Evolutionary conservation across 2,888 invertebrate genomes (phyloP).

Genomic region (Prenolepis imparis): DNA sequence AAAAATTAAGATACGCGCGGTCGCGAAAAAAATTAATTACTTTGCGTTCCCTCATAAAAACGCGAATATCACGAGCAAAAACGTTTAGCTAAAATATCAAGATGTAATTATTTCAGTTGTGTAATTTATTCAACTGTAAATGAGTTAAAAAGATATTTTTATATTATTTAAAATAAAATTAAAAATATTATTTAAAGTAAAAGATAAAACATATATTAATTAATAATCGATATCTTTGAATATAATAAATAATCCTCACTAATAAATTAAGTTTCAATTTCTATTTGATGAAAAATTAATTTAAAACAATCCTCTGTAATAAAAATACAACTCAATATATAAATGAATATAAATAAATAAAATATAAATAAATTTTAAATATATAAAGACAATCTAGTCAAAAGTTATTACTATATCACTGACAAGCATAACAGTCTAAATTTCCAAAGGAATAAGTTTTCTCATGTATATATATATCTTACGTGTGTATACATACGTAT

Average conservation of each 20-base stretch:
- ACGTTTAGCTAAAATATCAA: background rate
- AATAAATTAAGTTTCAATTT: background rate
- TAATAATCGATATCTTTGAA: background rate
- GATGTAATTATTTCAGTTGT: background rate
- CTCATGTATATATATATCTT: background rate
- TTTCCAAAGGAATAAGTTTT: background rate
- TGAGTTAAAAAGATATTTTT: background rate
- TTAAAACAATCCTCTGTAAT: background rate
- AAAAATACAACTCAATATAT: background rate
- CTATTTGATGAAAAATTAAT: background rate
- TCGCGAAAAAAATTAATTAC: conserved; percentile 8
- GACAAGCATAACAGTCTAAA: background rate
- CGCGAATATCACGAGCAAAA: background rate
- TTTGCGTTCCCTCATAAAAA: background rate
- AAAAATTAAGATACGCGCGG: conserved; percentile 37
- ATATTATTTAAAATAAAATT: background rate
- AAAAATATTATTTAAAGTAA: background rate
- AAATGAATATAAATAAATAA: background rate
- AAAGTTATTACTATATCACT: background rate
- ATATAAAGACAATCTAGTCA: background rate
- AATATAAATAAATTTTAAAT: background rate
- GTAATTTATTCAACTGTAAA: background rate
- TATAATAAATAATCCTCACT: background rate
- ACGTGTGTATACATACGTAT: no score
- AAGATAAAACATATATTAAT: background rate